A percentile compares a stretch with the other conserved stretches of the same genome.
phyloP scores from a whole-genome alignment of 2,888 invertebrate species.

The Polymixis flavicincta region DNA sequence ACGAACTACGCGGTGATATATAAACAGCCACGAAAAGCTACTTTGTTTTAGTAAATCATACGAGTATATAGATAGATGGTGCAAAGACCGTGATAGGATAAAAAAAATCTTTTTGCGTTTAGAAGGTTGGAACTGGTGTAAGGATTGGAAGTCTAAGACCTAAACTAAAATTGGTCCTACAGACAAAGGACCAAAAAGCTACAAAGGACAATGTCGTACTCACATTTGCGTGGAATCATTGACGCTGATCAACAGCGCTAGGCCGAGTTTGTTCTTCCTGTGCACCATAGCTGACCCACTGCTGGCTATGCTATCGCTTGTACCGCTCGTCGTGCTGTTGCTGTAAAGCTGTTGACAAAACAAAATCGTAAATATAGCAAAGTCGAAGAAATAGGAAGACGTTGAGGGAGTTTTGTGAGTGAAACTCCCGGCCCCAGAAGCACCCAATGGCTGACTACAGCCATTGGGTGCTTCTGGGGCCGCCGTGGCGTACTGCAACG shows the following conservation, averaged over 20 bases:
- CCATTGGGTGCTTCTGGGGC: no score
- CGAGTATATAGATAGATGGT: no score
- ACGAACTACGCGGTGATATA: background rate
- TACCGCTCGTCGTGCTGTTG: conserved; percentile 83
- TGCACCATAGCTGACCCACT: conserved; percentile 71
- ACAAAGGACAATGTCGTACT: conserved; percentile 67
- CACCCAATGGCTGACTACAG: no score
- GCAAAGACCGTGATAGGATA: background rate
- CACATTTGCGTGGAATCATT: conserved; percentile 83
- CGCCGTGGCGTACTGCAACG: no score
- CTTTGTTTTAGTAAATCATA: no score
- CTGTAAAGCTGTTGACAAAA: conserved; percentile 79
- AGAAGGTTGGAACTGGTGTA: no score
- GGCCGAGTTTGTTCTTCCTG: conserved; percentile 82
- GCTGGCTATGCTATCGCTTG: conserved; percentile 82
- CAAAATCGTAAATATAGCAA: background rate
- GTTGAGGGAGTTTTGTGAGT: background rate
- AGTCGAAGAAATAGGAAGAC: background rate
- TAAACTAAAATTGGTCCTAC: background rate
- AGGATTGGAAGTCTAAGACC: background rate
- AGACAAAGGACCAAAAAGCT: background rate
- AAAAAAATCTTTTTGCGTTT: no score
- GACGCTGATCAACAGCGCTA: conserved; percentile 85
- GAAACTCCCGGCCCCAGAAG: no score
- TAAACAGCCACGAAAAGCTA: background rate